phyloP scores from a whole-genome alignment of 2,113 vertebrate genomes.

The human (Homo sapiens) region GRCh38 chr3:66631501-66632000 shows the following conservation, averaged over 20 bases:
- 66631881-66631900: neutral
- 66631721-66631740: neutral
- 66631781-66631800: neutral
- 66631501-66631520: neutral
- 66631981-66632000: neutral
- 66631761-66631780: neutral
- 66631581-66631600: neutral
- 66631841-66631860: neutral
- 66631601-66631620: neutral
- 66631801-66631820: neutral
- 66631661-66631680: neutral
- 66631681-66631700: neutral
- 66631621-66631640: neutral
- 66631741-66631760: no score
- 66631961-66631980: neutral
- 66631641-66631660: neutral
- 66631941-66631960: neutral
- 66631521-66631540: neutral
- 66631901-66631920: neutral
- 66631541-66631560: neutral
- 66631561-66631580: neutral
- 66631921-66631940: neutral
- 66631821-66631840: neutral
- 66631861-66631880: accelerated
- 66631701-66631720: neutral